phyloP scores from a whole-genome alignment of 2,113 vertebrate genomes.

The Struthio camelus region DNA sequence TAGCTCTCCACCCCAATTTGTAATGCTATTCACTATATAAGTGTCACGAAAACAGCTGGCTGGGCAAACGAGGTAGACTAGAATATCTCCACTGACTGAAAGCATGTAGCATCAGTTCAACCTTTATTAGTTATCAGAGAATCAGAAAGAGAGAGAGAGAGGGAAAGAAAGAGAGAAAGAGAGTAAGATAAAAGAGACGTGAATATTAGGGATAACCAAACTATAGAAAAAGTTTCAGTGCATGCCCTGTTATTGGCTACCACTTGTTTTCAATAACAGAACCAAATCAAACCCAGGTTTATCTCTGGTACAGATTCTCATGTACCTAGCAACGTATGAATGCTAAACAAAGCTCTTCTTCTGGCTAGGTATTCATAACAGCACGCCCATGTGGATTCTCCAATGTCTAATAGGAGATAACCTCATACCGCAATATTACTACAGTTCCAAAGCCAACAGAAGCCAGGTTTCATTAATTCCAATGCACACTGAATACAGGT shows the following conservation, averaged over 20 bases:
- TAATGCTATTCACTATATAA: rapidly evolving
- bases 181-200: too few relatives aligned
- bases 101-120: neutral
- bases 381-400: neutral
- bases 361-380: neutral
- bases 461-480: neutral
- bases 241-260: neutral
- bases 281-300: neutral
- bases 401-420: neutral
- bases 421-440: neutral
- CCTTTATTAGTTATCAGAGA: neutral
- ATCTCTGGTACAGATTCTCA: neutral
- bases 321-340: neutral
- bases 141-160: neutral
- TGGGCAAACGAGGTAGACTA: neutral
- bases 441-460: neutral
- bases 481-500: neutral
- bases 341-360: neutral
- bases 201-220: neutral
- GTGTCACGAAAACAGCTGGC: neutral
- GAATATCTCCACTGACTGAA: neutral
- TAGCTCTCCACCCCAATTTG: neutral
- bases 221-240: neutral
- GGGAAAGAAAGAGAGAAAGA: neutral
- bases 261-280: neutral